These are phyloP conservation scores for Mustela lutreola DNA, from an alignment of 2,113 vertebrate species.

Conservation along the genomic window DNA sequence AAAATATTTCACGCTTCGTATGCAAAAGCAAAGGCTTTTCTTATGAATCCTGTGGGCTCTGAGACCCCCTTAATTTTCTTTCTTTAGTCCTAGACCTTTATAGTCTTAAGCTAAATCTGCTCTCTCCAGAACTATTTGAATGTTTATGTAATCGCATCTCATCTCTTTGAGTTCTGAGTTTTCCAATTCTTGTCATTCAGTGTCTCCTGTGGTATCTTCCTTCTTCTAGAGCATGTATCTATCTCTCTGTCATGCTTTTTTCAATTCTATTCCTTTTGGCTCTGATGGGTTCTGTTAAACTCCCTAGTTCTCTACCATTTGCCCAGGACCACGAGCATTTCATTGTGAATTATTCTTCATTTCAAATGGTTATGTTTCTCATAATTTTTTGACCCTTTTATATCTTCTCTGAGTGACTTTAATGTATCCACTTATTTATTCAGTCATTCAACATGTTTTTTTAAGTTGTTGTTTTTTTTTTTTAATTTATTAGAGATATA, in stretches of 20 bases:
- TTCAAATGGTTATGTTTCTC: not conserved
- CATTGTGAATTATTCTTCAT: not conserved
- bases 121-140: not conserved
- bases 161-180: not conserved
- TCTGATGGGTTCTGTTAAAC: not conserved
- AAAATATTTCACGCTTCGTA: constrained; percentile 3
- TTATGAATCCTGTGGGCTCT: not conserved
- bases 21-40: constrained; percentile 21
- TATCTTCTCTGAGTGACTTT: not conserved
- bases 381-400: not conserved
- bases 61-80: not conserved
- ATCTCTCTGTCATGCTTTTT: not conserved
- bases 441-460: not conserved
- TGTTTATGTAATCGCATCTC: not conserved
- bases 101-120: not conserved
- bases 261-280: not conserved
- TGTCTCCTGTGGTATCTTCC: not conserved
- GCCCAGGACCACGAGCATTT: not conserved
- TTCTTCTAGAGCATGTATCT: not conserved
- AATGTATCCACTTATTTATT: constrained; percentile 1
- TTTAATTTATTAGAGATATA: no score
- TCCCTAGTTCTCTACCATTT: not conserved
- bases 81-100: not conserved
- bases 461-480: no score
- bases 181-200: not conserved